Base-by-base conservation (phyloP, 2,888 invertebrate genomes). In the Drosophila trichaetosa region DNA sequence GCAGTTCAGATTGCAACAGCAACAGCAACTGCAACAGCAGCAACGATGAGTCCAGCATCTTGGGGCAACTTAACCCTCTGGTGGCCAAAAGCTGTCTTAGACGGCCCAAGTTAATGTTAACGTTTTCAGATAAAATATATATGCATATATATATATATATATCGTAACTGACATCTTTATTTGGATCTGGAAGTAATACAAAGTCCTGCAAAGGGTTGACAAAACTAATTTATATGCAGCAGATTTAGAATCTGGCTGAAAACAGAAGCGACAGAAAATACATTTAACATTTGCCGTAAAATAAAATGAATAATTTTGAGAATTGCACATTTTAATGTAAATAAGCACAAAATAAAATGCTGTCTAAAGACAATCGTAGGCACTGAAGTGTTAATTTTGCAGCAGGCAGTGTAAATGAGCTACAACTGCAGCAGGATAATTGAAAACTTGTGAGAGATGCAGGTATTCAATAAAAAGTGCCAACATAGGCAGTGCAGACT, bases 1-100 rank as follows among this genome's bases (percentile, higher is more conserved):
- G 79, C 78, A 77, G 83, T 77, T 86, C 70, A 83, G 80, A 87
- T 69, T 82, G 86, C 53, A 66, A 53, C 65, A 38, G 34, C 60
- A 63, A 46, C 61, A 69, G 46, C 42, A 42, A 34, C 34, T 34
- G 34, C 64, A 46, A 27, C 59, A 62, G 51, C 60, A 64, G 36
- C 61, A 57, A 21, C 34, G 29, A 49, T 11, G 27, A 48, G 56
- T 57, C 54, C 34, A 24, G 34, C 33, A 21, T 61, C 73, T 80
- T 66, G 67, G 81, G 68, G 31, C 27, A 34, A 62, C 52, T 67
- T 62, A 46, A 46, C 46, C 21, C 46, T 16, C 27, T 16, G 16
- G 16, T 8, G 46, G 16, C 46, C 24, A 46, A 46, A 8, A 46
- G 8, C 24, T 16, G 2, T 16, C 16, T 16, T 16, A 4, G 24